Base-by-base conservation (phyloP, 2,888 invertebrate species). In the Coleophora deauratella region DNA sequence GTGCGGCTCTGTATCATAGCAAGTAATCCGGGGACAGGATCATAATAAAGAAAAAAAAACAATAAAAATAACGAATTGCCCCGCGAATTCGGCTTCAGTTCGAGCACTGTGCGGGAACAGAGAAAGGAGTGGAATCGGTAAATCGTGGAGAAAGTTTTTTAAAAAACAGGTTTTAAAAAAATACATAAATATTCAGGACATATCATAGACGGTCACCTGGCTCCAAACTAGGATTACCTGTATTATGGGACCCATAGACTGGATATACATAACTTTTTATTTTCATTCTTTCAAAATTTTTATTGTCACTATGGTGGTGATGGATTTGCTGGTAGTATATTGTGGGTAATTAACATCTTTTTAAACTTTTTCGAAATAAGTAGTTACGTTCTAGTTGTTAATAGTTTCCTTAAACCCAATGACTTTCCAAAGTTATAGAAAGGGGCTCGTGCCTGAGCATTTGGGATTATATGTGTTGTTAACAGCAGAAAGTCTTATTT, bases 41-140 rank as follows among this genome's bases (percentile, higher is more conserved):
- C 81, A 84, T 84, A 84, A 84, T 84, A 85, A 85, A 80, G 82
- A 84, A 85, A 85, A 80, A 84, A 84, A 84, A 85, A 84, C 82
- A 82, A 85, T 84, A 84, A 85, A 85, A 85, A 81, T 85, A 85
- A 85, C 79, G 79, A 77, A 85, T 84, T 77, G 78, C 79, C 68
- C 74, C 73, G 75, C 66, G 80, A 75, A 79, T 77, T 74, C 66
- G 59, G 73, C 71, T 69, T 52, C 77, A 67, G 74, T 76, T 62
- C 73, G 73, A 66, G 63, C 61, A 52, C 65, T 68, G 68, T 62
- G 54, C 42, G 43, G 41, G 68, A 33, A 46, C 46, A 60, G 39
- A 21, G 52, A 21, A 27, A 13, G 27, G 2, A 0, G 43, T 66
- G 63, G 75, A 74, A 69, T 52, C 39, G 55, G 1, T 33, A 2